These are phyloP conservation scores for Rhagophthalmus giganteus DNA, from an alignment of 2,888 invertebrate genomes.

Conservation along the genomic window DNA sequence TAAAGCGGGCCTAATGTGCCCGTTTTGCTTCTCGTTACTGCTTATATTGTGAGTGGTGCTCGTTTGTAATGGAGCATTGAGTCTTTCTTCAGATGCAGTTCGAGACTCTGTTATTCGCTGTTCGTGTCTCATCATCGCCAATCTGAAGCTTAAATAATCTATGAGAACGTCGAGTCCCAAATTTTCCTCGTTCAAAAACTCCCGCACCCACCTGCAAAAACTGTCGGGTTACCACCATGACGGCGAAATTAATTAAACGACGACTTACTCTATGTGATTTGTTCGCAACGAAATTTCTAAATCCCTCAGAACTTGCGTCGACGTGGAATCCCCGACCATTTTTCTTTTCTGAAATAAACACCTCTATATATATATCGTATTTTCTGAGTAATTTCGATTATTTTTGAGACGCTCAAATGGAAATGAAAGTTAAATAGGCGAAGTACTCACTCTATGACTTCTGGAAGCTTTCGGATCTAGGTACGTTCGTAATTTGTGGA, in stretches of 20 bases:
- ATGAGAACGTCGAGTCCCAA: conserved; percentile 95
- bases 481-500: conserved; percentile 92
- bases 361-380: background rate
- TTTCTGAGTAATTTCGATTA: too few species aligned
- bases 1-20: conserved; percentile 38
- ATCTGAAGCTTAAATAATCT: conserved; percentile 93
- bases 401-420: too few species aligned
- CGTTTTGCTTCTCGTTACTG: conserved; percentile 36
- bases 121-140: conserved; percentile 93
- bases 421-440: too few species aligned
- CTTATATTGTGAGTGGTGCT: conserved; percentile 39
- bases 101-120: conserved; percentile 78
- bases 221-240: too few species aligned
- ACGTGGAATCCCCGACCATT: conserved; percentile 95
- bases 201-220: conserved; percentile 93
- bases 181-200: conserved; percentile 95
- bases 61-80: conserved; percentile 59
- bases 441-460: conserved; percentile 82
- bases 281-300: conserved; percentile 98
- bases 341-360: conserved; percentile 83
- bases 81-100: conserved; percentile 75
- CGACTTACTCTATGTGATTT: conserved; percentile 94
- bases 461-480: conserved; percentile 95
- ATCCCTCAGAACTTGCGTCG: conserved; percentile 96
- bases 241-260: too few species aligned